phyloP scores from a whole-genome alignment of 2,888 invertebrate species.

The Ennomos quercinarius region DNA sequence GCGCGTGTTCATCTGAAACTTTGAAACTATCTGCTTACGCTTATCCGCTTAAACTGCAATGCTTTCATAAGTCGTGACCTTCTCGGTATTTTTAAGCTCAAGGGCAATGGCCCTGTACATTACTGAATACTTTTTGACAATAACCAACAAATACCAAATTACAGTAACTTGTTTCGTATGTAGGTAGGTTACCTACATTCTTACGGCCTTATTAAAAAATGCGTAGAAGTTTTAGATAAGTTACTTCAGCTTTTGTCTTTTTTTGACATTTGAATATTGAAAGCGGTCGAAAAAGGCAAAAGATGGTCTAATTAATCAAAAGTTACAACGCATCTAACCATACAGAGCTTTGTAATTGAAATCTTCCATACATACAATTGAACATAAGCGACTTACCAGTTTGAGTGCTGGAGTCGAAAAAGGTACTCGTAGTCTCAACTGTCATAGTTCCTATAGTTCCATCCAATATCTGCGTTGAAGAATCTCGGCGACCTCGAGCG shows the following conservation, averaged over 20 bases:
- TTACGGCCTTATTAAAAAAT: too few relatives aligned
- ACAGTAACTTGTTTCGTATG: too few relatives aligned
- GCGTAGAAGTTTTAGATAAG: too few relatives aligned
- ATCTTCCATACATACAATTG: background rate
- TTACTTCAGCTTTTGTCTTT: too few relatives aligned
- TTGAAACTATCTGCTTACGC: constrained; percentile 31
- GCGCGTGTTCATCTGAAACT: constrained; percentile 55
- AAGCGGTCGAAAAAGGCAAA: too few relatives aligned
- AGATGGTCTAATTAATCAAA: too few relatives aligned
- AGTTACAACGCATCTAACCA: too few relatives aligned
- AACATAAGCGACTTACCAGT: constrained; percentile 88
- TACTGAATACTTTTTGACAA: too few relatives aligned
- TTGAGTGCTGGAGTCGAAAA: constrained; percentile 96
- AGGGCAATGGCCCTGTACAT: background rate
- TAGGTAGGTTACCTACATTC: too few relatives aligned
- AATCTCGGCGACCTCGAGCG: constrained; percentile 91
- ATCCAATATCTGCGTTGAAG: constrained; percentile 95
- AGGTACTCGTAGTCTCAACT: constrained; percentile 96
- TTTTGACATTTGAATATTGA: too few relatives aligned
- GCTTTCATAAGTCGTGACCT: background rate
- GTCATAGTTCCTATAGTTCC: constrained; percentile 97
- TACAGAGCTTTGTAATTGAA: constrained; percentile 1
- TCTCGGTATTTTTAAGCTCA: background rate
- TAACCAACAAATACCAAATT: too few relatives aligned
- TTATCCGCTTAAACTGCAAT: constrained; percentile 19